phyloP scores from a whole-genome alignment of 23 tunicate species.

The Aplidium turbinatum region DNA sequence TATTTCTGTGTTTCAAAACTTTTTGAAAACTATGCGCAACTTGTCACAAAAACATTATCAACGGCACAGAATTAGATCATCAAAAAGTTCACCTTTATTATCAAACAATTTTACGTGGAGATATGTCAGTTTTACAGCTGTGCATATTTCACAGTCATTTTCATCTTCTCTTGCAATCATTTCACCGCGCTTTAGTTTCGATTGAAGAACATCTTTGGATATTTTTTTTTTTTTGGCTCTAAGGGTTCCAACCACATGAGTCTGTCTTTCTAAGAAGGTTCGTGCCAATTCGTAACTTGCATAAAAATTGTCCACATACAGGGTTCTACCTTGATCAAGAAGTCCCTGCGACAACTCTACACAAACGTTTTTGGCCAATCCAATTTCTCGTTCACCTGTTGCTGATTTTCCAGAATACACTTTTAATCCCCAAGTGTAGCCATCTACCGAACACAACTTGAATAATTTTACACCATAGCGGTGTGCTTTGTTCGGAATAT shows the following conservation, averaged over 20 bases:
- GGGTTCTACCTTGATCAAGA: conserved; percentile 25
- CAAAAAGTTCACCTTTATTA: too few relatives aligned
- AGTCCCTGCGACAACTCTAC: conserved; percentile 23
- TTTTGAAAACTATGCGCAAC: too few relatives aligned
- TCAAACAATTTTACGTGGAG: too few relatives aligned
- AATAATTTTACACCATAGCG: conserved; percentile 35
- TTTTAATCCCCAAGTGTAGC: conserved; percentile 21
- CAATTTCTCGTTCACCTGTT: conserved; percentile 40
- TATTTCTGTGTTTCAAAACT: too few relatives aligned
- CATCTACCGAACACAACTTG: conserved; percentile 25
- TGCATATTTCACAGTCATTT: too few relatives aligned
- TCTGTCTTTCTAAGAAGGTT: conserved; percentile 16
- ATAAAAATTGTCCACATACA: conserved; percentile 42
- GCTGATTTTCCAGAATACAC: conserved; percentile 25
- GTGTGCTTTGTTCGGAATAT: conserved; percentile 32
- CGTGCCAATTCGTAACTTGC: conserved; percentile 27
- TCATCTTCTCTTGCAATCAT: conserved; percentile 44
- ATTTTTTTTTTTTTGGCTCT: conserved; percentile 27
- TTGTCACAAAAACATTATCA: too few relatives aligned
- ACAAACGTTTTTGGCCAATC: conserved; percentile 34
- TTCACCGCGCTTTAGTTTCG: conserved; percentile 33
- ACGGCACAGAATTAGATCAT: too few relatives aligned
- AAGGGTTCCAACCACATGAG: conserved; percentile 35
- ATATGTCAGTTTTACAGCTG: too few relatives aligned
- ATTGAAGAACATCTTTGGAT: conserved; percentile 29